Evolutionary conservation across 2,113 vertebrate genomes (phyloP).

Genomic region (Chinchilla lanigera): DNA sequence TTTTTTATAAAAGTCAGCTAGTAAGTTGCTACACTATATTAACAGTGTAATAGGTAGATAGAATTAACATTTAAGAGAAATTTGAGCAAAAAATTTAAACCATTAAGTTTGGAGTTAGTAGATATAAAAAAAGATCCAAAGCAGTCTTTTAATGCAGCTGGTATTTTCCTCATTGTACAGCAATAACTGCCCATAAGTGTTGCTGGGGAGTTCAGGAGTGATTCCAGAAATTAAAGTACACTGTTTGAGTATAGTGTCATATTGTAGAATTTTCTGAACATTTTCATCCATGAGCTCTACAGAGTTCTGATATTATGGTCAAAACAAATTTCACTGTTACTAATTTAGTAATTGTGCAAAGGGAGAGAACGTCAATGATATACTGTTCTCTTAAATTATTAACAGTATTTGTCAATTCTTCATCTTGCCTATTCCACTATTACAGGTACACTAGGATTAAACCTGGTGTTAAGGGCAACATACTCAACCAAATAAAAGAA

Average conservation of each 20-base stretch:
- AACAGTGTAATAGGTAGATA: background rate
- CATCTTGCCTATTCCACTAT: background rate
- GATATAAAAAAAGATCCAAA: constrained; percentile 28
- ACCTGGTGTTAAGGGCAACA: background rate
- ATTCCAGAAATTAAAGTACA: constrained; percentile 43
- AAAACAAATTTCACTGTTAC: constrained; percentile 24
- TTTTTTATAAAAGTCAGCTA: constrained; percentile 30
- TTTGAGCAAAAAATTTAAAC: constrained; percentile 54
- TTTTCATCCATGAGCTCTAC: constrained; percentile 5
- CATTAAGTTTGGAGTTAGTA: constrained; percentile 16
- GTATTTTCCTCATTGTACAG: constrained; percentile 28
- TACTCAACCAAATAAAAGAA: constrained; percentile 26
- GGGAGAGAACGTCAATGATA: background rate
- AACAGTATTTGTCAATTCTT: constrained; percentile 42
- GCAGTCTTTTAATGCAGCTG: constrained; percentile 45
- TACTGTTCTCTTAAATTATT: constrained; percentile 31
- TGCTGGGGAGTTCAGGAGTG: constrained; percentile 30
- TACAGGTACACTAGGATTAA: constrained; percentile 22
- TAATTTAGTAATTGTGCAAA: constrained; percentile 16
- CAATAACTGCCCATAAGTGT: constrained; percentile 28
- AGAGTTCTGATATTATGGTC: constrained; percentile 44
- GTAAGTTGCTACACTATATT: background rate
- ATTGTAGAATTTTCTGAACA: constrained; percentile 23
- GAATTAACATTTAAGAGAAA: constrained; percentile 52
- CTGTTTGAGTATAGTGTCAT: background rate